Evolutionary conservation across 2,113 vertebrate genomes (phyloP).

Genomic region (Ploceus nigricollis): DNA sequence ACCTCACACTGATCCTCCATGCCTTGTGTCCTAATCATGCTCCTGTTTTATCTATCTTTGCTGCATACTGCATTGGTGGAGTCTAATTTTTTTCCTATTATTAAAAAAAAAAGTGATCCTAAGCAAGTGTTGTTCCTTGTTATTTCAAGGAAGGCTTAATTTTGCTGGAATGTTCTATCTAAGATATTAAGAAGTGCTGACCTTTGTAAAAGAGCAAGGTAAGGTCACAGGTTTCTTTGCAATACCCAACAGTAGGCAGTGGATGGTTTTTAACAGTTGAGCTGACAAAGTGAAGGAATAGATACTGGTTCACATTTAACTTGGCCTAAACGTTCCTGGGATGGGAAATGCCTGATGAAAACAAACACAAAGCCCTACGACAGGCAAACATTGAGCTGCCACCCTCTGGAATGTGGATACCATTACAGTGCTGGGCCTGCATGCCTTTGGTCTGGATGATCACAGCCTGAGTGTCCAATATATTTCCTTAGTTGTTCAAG

Average conservation of each 20-base stretch:
- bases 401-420: conserved; percentile 3
- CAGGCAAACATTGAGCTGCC: neutral
- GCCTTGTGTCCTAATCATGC: neutral
- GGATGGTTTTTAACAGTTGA: neutral
- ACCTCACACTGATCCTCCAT: neutral
- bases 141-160: neutral
- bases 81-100: neutral
- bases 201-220: neutral
- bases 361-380: neutral
- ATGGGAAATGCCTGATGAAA: neutral
- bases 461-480: neutral
- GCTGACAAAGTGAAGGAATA: neutral
- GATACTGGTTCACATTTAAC: neutral
- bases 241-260: neutral
- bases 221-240: neutral
- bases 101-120: neutral
- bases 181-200: neutral
- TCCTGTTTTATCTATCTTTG: neutral
- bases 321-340: neutral
- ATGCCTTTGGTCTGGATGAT: neutral
- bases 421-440: neutral
- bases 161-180: neutral
- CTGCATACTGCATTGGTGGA: neutral
- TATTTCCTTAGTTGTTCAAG: neutral
- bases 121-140: neutral